Evolutionary conservation across 2,888 invertebrate species (phyloP).

Genomic region (Fissipunctia ypsillon): DNA sequence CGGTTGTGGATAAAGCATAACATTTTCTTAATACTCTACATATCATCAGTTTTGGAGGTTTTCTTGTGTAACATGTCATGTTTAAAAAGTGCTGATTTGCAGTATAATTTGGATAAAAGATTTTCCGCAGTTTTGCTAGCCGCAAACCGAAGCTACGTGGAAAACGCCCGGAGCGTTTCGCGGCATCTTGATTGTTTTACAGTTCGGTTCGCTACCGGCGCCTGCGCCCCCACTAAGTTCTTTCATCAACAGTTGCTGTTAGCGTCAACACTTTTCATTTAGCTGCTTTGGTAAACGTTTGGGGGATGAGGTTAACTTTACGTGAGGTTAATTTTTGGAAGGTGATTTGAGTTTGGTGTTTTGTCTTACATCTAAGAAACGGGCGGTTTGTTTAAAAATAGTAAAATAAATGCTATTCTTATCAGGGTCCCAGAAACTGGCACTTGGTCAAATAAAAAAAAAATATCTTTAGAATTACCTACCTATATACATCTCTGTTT

Average conservation of each 20-base stretch:
- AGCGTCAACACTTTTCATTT: conserved; percentile 24
- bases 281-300: conserved; percentile 13
- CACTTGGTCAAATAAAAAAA: too few species aligned
- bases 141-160: conserved; percentile 64
- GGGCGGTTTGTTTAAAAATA: too few species aligned
- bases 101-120: too few species aligned
- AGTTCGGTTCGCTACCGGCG: conserved; percentile 59
- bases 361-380: neutral
- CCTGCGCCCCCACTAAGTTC: conserved; percentile 45
- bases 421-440: too few species aligned
- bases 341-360: neutral
- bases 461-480: too few species aligned
- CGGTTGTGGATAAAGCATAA: too few species aligned
- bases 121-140: conserved; percentile 37
- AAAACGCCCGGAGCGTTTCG: conserved; percentile 67
- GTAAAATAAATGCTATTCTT: too few species aligned
- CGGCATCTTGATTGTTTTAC: conserved; percentile 76
- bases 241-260: conserved; percentile 49
- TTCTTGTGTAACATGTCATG: too few species aligned
- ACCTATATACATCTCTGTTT: too few species aligned
- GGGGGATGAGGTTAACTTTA: neutral
- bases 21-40: too few species aligned
- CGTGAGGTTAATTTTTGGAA: neutral
- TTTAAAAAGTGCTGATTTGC: too few species aligned
- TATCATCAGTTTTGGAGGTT: too few species aligned